Percentiles rank a stretch among this genome's conserved stretches.
Conservation (phyloP, 2,888 invertebrate genomes). For the Dynastes maya region DNA sequence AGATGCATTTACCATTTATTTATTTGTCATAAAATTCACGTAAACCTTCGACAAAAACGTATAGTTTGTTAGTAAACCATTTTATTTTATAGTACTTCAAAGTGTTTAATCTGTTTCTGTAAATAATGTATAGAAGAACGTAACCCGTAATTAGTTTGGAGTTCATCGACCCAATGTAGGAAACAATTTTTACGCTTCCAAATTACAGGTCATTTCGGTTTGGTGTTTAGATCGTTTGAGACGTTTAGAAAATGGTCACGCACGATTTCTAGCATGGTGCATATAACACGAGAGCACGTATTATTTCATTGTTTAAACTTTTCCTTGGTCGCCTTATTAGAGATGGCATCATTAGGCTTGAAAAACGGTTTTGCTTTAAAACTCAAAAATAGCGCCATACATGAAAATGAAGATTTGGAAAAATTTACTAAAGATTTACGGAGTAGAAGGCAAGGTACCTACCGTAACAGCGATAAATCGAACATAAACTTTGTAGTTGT, state of each 20-base stretch:
- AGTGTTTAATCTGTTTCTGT: constrained; percentile 4
- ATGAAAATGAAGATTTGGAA: neutral
- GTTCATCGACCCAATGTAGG: constrained; percentile 41
- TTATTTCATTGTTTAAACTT: constrained; percentile 19
- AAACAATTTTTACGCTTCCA: constrained; percentile 45
- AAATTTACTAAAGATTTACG: neutral
- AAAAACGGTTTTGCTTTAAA: neutral
- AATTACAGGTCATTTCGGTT: constrained; percentile 38
- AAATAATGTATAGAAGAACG: constrained; percentile 15
- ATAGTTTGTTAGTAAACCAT: too few species aligned
- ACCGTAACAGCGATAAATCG: too few species aligned
- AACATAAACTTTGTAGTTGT: too few species aligned
- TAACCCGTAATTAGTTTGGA: constrained; percentile 39
- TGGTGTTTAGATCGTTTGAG: constrained; percentile 32
- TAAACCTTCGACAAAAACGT: too few species aligned
- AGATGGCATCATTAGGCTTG: too few species aligned
- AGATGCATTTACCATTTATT: too few species aligned
- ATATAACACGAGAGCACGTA: neutral
- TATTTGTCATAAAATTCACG: too few species aligned
- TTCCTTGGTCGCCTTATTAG: constrained; percentile 16
- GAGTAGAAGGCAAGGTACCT: too few species aligned
- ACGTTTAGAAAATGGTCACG: constrained; percentile 43
- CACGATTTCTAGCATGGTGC: constrained; percentile 8
- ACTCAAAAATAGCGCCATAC: neutral
- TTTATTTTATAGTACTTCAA: neutral